Evolutionary conservation across 2,888 invertebrate species (phyloP), one percentile per base, ranked within the genome.

Genomic region (Callinectes sapidus): DNA sequence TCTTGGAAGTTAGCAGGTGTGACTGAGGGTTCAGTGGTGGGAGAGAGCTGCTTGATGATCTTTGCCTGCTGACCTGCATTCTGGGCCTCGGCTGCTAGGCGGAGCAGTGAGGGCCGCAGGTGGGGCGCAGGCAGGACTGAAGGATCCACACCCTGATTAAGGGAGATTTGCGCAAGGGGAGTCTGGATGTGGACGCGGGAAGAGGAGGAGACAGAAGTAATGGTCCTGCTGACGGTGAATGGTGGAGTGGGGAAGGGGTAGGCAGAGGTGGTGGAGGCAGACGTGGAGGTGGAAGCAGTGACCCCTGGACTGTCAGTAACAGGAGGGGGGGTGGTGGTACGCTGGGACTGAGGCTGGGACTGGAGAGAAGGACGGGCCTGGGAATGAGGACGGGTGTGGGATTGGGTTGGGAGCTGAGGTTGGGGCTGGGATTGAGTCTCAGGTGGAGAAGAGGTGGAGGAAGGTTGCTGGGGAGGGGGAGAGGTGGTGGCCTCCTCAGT

Each of bases 341-440:
- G 94, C 94, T 8, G 95, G 93, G 54, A 95, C 32, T n/a, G 90
- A 28, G 89, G 54, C 48, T 91, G 90, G 23, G 66, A 48, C n/a
- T 32, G 92, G 85, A 48, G 28, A 95, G 95, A 87, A 23, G 23
- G 61, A 23, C 61, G 95, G 95, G 13, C 95, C 94, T 23, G 95
- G 95, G 0, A 96, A 95, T 14, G 95, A 95, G 91, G 87, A n/a
- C n/a, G 90, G 87, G 92, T 89, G 95, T 87, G 95, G 95, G 32
- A 95, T 94, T 23, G 86, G 55, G 23, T 23, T n/a, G 2, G 71
- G 66, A n/a, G 28, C 28, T 71, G 39, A 95, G 89, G n/a, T 95
- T 88, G 95, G 95, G 77, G 95, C 95, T 39, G 95, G 95, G 0
- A 96, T 95, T 18, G 95, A 95, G 91, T 95, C 96, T 86, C 28